Evolutionary conservation across 2,113 vertebrate species (phyloP).

Genomic region (Xiphophorus maculatus): DNA sequence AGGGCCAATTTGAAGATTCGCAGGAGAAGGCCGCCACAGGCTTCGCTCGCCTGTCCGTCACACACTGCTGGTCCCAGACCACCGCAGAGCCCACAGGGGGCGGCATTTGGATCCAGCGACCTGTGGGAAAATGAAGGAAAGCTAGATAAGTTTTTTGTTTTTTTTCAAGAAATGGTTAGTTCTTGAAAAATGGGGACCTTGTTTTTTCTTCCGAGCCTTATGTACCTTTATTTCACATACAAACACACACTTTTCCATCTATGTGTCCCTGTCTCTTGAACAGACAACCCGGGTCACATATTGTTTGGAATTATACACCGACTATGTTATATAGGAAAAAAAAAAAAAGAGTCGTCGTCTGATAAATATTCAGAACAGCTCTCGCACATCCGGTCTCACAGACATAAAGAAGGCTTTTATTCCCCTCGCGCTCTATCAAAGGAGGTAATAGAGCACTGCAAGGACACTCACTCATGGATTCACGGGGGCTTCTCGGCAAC

Average conservation of each 20-base stretch:
- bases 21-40: conserved; percentile 63
- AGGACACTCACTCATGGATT: conserved; percentile 57
- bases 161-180: conserved; percentile 37
- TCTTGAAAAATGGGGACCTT: conserved; percentile 28
- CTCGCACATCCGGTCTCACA: conserved; percentile 76
- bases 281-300: conserved; percentile 7
- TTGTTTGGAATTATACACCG: conserved; percentile 53
- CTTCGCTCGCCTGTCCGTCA: conserved; percentile 72
- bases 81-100: conserved; percentile 68
- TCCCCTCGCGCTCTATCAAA: conserved; percentile 60
- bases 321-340: conserved; percentile 27
- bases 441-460: conserved; percentile 65
- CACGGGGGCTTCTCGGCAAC: conserved; percentile 42
- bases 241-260: conserved; percentile 10
- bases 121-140: conserved; percentile 72
- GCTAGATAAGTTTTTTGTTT: conserved; percentile 58
- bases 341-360: conserved; percentile 48
- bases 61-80: conserved; percentile 75
- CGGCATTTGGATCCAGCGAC: conserved; percentile 82
- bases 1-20: conserved; percentile 69
- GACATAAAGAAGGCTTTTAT: conserved; percentile 80
- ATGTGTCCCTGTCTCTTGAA: conserved; percentile 8
- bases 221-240: conserved; percentile 41
- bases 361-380: conserved; percentile 78
- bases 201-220: neutral